phyloP scores from a whole-genome alignment of 2,113 vertebrate genomes.

The Eudyptes chrysolophus region DNA sequence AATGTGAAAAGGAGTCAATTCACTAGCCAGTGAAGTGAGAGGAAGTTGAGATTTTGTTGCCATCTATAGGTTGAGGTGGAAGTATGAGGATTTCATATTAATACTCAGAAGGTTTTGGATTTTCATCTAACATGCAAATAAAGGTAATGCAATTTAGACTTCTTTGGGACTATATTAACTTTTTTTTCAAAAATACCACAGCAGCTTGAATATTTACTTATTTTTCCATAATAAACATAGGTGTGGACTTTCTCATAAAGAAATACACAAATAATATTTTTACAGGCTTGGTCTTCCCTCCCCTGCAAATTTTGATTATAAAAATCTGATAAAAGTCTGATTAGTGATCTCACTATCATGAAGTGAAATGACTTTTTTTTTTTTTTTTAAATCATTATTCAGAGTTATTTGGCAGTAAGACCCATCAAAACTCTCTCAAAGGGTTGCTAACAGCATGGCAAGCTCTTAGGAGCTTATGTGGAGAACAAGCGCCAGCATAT shows the following conservation, averaged over 20 bases:
- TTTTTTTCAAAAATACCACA: not conserved
- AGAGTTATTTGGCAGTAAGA: not conserved
- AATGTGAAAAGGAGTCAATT: not conserved
- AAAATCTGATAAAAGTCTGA: not conserved
- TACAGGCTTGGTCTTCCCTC: not conserved
- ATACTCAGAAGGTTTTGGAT: not conserved
- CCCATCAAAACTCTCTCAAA: not conserved
- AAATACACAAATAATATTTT: not conserved
- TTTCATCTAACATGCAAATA: not conserved
- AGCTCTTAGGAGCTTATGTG: not conserved
- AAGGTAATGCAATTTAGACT: not conserved
- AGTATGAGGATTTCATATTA: not conserved
- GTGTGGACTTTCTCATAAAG: not conserved
- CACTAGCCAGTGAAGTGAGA: not conserved
- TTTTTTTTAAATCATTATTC: not conserved
- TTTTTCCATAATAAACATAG: not conserved
- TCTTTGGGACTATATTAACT: not conserved
- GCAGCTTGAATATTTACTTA: not conserved
- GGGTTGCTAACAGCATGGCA: not conserved
- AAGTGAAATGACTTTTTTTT: not conserved
- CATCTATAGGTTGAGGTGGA: not conserved
- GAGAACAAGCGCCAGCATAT: not conserved
- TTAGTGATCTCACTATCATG: not conserved
- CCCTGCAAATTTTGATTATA: not conserved
- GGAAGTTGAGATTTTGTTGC: not conserved